Evolutionary conservation across 2,888 invertebrate genomes (phyloP), one percentile per base, ranked within the genome.

Genomic region (Odontomyia ornata): DNA sequence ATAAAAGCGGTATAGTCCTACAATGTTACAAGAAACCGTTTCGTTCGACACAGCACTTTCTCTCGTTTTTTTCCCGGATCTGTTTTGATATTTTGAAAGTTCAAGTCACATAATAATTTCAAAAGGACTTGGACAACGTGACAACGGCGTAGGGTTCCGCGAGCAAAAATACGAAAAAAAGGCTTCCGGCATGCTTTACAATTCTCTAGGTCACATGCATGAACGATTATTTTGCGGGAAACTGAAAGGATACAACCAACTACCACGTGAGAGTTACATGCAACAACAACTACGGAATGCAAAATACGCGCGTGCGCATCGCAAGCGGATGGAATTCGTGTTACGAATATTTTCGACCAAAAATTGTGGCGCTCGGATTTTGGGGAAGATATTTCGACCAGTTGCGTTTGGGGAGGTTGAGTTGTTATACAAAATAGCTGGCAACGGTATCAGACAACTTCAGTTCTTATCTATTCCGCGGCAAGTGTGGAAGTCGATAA

Each of bases 311-410:
- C 43, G 9, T 73, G 73, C 73, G 73, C 73, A 1, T 18, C 0
- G 21, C 1, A n/a, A 60, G 9, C 60, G 23, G 1, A 13, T 73
- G 2, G 23, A 60, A 60, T 15, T 57, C 57, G 60, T 36, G 7
- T 0, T 5, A 30, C 60, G 73, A 73, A 3, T 11, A 28, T 73
- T 73, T 73, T 73, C 57, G 73, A 73, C 73, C 73, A 30, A 11
- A n/a, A n/a, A 13, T 25, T 7, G 15, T 23, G n/a, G n/a, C n/a
- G n/a, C n/a, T 7, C 21, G 21, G 15, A 28, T 15, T 56, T 56
- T 71, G 52, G 69, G 69, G 52, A 9, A 36, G 60, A 23, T 18
- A n/a, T 73, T 73, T 73, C 57, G 73, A 73, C 73, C 73, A 73
- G 57, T 73, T 30, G 23, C 7, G 25, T 11, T 25, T 52, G 11